A percentile compares a stretch with the other conserved stretches of the same genome.
Conservation (phyloP, 2,113 vertebrate genomes). For the Clarias batrachus region DNA sequence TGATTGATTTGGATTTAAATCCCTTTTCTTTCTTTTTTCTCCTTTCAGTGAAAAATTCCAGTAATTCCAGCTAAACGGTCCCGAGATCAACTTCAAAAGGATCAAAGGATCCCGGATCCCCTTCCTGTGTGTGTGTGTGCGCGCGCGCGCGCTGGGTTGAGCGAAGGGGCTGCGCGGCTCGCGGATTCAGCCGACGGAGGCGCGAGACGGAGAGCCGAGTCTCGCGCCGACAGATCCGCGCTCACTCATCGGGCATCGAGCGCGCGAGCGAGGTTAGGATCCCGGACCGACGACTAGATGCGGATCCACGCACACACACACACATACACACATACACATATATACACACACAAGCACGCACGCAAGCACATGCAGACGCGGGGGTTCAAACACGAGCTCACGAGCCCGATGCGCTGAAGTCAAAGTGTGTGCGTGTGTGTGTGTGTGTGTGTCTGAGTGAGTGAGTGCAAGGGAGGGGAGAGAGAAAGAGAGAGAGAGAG, state of each 20-base stretch:
- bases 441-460: not conserved
- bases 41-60: not conserved
- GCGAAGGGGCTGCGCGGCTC: not conserved
- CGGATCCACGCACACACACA: not conserved
- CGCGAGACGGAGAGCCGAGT: conserved; percentile 28
- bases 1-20: conserved; percentile 19
- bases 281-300: conserved; percentile 10
- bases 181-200: conserved; percentile 29
- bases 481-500: no score
- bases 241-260: conserved; percentile 33
- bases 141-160: not conserved
- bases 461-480: not conserved
- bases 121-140: not conserved
- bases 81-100: not conserved
- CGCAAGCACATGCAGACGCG: not conserved
- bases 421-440: not conserved
- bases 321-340: not conserved
- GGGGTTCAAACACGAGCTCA: not conserved
- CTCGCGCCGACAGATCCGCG: conserved; percentile 27
- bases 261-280: conserved; percentile 18
- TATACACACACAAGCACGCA: not conserved
- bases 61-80: conserved; percentile 12
- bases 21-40: not conserved
- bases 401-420: not conserved
- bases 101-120: not conserved